A percentile compares a stretch with the other conserved stretches of the same genome.
Conservation (phyloP, 2,797 vertebrate species). For the Peromyscus melanophrys region DNA sequence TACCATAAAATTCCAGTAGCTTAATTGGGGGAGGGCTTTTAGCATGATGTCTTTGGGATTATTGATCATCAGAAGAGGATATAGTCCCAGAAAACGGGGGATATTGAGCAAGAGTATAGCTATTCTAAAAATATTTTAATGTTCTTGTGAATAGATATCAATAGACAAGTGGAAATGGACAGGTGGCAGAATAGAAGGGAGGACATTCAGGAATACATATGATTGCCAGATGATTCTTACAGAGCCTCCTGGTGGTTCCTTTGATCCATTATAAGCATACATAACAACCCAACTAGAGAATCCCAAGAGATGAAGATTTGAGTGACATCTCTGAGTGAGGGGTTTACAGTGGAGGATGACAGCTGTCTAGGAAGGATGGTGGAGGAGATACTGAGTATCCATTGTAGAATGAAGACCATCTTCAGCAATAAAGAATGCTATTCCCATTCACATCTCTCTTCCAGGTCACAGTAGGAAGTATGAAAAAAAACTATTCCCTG, state of each 20-base stretch:
- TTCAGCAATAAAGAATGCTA: background rate
- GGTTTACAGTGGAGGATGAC: background rate
- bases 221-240: background rate
- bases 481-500: background rate
- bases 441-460: background rate
- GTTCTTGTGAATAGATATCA: background rate
- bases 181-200: background rate
- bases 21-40: background rate
- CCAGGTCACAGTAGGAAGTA: background rate
- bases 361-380: background rate
- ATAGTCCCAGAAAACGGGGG: background rate
- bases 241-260: background rate
- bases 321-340: background rate
- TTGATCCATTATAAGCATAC: no score
- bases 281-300: background rate
- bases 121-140: background rate
- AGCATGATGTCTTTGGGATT: background rate
- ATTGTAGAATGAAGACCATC: background rate
- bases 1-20: background rate
- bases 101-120: background rate
- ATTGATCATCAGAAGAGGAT: background rate
- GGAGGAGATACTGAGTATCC: background rate
- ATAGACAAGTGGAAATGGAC: background rate
- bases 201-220: fast-evolving
- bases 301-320: background rate